These are phyloP conservation scores for Oplegnathus fasciatus DNA, from an alignment of 2,113 vertebrate genomes.

Conservation along the genomic window DNA sequence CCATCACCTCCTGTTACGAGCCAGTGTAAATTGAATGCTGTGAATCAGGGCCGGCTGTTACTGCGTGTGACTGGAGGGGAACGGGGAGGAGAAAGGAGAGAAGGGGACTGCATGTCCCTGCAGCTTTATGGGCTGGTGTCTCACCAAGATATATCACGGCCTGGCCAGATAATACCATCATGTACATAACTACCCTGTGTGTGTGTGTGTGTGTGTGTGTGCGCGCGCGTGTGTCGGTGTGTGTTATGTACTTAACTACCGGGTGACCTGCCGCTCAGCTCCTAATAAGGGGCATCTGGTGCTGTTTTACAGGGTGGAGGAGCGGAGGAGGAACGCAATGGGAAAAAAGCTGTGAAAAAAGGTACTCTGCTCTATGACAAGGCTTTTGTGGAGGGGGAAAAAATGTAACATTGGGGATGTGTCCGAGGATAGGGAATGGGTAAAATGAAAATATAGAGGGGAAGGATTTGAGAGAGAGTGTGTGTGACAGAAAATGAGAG, in stretches of 20 bases:
- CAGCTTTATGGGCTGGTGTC: constrained; percentile 76
- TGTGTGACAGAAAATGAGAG: constrained; percentile 69
- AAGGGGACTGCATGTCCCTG: constrained; percentile 73
- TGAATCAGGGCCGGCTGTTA: constrained; percentile 79
- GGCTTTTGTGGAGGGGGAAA: constrained; percentile 27
- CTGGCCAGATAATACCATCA: constrained; percentile 76
- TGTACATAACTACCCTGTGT: constrained; percentile 71
- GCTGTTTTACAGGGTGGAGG: constrained; percentile 65
- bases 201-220: constrained; percentile 22
- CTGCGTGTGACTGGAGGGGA: constrained; percentile 70
- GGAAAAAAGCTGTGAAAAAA: constrained; percentile 25
- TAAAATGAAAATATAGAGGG: constrained; percentile 41
- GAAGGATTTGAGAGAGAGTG: constrained; percentile 52
- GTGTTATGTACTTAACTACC: constrained; percentile 71
- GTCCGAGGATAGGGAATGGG: constrained; percentile 30
- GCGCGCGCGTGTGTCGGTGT: constrained; percentile 8
- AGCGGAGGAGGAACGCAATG: constrained; percentile 32
- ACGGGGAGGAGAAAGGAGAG: constrained; percentile 50
- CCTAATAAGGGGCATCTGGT: constrained; percentile 76
- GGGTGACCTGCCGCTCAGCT: constrained; percentile 71
- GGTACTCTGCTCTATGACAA: constrained; percentile 12
- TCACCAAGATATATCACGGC: constrained; percentile 74
- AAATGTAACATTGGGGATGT: constrained; percentile 24
- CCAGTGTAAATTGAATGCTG: constrained; percentile 81
- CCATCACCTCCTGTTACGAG: constrained; percentile 78